Conservation (phyloP, 2,113 vertebrate species). For the Phyllostomus hastatus region DNA sequence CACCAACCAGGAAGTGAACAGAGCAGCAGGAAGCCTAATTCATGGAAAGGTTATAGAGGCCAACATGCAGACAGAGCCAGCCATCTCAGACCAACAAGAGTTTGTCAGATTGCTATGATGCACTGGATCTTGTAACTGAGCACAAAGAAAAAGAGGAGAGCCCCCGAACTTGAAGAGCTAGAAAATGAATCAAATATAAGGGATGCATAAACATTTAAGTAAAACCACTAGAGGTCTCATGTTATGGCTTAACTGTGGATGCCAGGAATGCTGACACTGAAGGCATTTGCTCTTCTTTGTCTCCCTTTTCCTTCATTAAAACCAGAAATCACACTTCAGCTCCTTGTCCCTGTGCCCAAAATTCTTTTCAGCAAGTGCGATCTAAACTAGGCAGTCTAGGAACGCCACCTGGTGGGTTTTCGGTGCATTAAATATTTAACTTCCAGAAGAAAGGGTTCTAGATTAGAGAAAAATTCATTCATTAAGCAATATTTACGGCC, state of each 20-base stretch:
- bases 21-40: neutral
- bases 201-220: neutral
- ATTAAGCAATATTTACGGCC: neutral
- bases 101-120: neutral
- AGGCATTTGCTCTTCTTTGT: neutral
- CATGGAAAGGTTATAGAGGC: neutral
- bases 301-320: neutral
- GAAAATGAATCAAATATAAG: neutral
- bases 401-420: conserved; percentile 19
- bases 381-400: neutral
- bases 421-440: neutral
- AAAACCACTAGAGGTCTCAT: neutral
- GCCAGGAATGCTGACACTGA: neutral
- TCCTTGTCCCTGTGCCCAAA: neutral
- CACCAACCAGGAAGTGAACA: neutral
- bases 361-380: neutral
- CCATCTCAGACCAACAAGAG: neutral
- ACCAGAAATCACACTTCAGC: neutral
- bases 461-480: neutral
- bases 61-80: neutral
- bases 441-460: neutral
- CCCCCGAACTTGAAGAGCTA: neutral
- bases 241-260: neutral
- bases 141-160: neutral
- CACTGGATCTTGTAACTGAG: neutral